Conservation (phyloP, 2,888 invertebrate genomes). For the Orthosia incerta region DNA sequence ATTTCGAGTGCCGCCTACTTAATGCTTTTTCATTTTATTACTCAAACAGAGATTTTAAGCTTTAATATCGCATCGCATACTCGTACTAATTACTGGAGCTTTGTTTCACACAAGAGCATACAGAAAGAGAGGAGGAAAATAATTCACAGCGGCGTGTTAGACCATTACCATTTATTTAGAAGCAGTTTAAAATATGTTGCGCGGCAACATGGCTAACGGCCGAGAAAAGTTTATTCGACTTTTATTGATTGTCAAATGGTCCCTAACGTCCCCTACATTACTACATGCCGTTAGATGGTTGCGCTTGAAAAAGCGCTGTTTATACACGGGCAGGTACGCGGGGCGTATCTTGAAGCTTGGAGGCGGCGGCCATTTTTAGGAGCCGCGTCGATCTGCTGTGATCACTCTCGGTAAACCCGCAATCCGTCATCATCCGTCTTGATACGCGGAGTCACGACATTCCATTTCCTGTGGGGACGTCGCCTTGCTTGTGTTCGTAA, state of each 20-base stretch:
- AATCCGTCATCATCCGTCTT: too few relatives aligned
- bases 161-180: conserved; percentile 32
- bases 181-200: conserved; percentile 21
- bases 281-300: conserved; percentile 26
- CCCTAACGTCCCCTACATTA: too few relatives aligned
- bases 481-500: too few relatives aligned
- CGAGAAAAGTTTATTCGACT: conserved; percentile 29
- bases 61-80: conserved; percentile 11
- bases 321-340: too few relatives aligned
- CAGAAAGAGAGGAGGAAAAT: conserved; percentile 3
- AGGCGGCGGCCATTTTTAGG: too few relatives aligned
- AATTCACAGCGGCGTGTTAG: not conserved
- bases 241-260: conserved; percentile 45
- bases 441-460: too few relatives aligned
- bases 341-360: too few relatives aligned
- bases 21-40: conserved; percentile 3
- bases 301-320: not conserved
- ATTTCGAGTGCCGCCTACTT: conserved; percentile 3
- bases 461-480: too few relatives aligned
- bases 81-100: not conserved
- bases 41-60: conserved; percentile 4
- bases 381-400: too few relatives aligned
- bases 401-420: too few relatives aligned
- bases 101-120: not conserved
- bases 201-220: conserved; percentile 15